Base-by-base conservation (phyloP, 2,888 invertebrate genomes). In the Drosophila pseudotakahashii region DNA sequence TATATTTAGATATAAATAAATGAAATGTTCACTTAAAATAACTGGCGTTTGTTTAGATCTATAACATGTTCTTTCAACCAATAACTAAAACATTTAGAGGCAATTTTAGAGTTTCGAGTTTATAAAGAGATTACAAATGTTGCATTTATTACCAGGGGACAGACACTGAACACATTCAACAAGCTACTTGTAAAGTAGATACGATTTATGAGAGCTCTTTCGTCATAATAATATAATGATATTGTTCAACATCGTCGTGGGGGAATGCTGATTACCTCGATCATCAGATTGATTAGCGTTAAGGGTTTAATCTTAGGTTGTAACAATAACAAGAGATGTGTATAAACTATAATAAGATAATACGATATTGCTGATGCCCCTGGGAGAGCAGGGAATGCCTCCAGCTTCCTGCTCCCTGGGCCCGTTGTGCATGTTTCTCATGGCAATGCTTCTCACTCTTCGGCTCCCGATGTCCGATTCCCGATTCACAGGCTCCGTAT, bases 401-500 rank as follows among this genome's bases (percentile, higher is more conserved):
- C 19, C 19, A 2, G 1, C 2, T 1, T 23, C 23, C 34, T 3
- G 16, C 48, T 48, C 16, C 30, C 13, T 10, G 10, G 19, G 36
- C 19, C 39, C 16, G 14, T 64, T 63, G 68, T 67, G 66, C 68
- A 45, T 54, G 66, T 45, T 66, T 66, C 66, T 66, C 68, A 66
- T 66, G 66, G 66, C 66, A 54, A 67, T 67, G 41, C 61, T 53
- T 19, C 45, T 63, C 44, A 36, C 44, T 45, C 36, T 3, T 4
- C 26, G 6, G 48, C 55, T 30, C 9, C 19, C 4, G 13, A n/a
- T n/a, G n/a, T n/a, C n/a, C n/a, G n/a, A n/a, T n/a, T n/a, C n/a
- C n/a, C n/a, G 67, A 73, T 42, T 73, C 90, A 92, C 76, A 92
- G 89, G 75, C 90, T 92, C 62, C 92, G 88, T 79, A 92, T 92